Evolutionary conservation across 2,888 invertebrate genomes (phyloP), one percentile per base, ranked within the genome.

Genomic region (Callinectes sapidus): DNA sequence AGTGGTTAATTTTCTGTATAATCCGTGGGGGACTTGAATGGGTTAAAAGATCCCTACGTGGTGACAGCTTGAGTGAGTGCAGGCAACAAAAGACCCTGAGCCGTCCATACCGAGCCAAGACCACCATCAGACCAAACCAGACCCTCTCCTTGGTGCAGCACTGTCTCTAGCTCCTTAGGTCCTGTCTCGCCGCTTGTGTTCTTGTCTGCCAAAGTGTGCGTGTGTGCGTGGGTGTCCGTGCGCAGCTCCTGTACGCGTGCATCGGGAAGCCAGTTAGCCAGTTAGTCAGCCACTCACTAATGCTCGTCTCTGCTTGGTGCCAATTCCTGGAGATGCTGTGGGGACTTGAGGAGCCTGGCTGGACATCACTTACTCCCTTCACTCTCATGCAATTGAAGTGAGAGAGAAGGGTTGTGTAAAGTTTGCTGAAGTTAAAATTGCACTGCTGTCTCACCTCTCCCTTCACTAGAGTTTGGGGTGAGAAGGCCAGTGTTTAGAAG

Each of bases 141-240:
- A 48, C 10, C 48, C 48, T 71, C 87, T 35, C 28, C 71, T 77
- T 77, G 71, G 71, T 28, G 71, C 81, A 81, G 35, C 81, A 35
- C 85, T 55, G 39, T 61, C 81, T 81, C 61, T 61, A 71, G 92
- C 77, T 89, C 89, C 55, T 18, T 89, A 89, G 87, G 89, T 89
- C 81, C 81, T 92, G 89, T 89, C 77, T 91, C 77, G 91, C 88
- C 87, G 87, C 91, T 91, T 91, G 13, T 91, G 91, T 91, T 91
- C 88, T 81, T 89, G 91, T 89, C 85, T 85, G 81, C 89, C 55
- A 32, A 92, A 39, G 55, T 92, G 71, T 89, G 54, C 28, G 61
- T 42, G 71, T 77, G 61, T 32, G 28, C 48, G 23, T 91, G 87
- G 87, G 66, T 88, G 55, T 91, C 39, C 87, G 32, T 91, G 81